Evolutionary conservation across 2,797 vertebrate species (phyloP), one percentile per base, ranked within the genome.

Genomic region (Squalus acanthias): DNA sequence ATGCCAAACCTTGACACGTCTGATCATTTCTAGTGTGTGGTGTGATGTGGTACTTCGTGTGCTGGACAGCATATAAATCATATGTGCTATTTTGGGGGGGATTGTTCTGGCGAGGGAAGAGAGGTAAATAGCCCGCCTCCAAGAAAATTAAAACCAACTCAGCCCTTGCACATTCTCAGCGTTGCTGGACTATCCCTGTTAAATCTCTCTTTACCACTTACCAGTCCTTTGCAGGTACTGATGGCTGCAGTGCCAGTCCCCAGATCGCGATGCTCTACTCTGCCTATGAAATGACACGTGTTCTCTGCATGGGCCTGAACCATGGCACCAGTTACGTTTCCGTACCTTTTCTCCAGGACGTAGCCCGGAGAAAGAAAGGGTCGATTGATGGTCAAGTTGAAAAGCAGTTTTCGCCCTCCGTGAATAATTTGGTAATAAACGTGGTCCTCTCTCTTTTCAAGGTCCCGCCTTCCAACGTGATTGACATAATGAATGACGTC

Each of bases 211-310:
- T 96, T 96, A 29, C 0, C 96, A 97, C 99, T 99, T 98, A 99
- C 99, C 98, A 99, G 97, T 96, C 99, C 99, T 57, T 96, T 97
- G 96, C 99, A 99, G 70, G 98, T 98, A 97, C 99, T 99, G 97
- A 99, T 98, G 0, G 98, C 98, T 74, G 99, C 99, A 0, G 97
- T 98, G 70, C 99, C 99, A 0, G 95, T 96, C 9, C 97, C 96
- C 0, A 60, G 72, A 10, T 96, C 97, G 0, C 97, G 97, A 39
- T 98, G 97, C 60, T 97, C 97, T 70, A 98, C 99, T 0, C 98
- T 98, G 96, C 99, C 99, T 67, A 97, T 96, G 92, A 99, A 98
- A 96, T 99, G 98, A 97, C 99, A 99, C 91, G 97, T 97, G 33
- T 97, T 97, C 39, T 96, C 97, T 0, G 74, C 96, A 17, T 0